These are phyloP conservation scores for Archivesica marissinica DNA, from an alignment of 1,140 invertebrate species.

Conservation along the genomic window DNA sequence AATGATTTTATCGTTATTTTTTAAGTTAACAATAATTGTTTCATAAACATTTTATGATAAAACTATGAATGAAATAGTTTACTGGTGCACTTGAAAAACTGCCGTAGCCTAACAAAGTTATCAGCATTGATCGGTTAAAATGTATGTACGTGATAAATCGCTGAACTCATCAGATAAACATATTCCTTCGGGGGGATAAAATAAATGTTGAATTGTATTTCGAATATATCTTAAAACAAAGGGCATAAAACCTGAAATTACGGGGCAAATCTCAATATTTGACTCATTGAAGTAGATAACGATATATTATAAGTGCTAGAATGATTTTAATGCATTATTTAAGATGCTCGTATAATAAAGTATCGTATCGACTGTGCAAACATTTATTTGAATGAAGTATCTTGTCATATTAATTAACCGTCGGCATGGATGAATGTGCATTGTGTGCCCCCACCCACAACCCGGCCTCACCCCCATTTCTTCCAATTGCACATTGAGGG, in stretches of 20 bases:
- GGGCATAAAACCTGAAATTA: neutral
- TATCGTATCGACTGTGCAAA: too few relatives aligned
- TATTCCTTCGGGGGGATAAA: neutral
- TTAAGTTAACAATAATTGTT: neutral
- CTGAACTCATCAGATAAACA: neutral
- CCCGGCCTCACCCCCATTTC: too few relatives aligned
- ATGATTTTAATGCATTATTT: too few relatives aligned
- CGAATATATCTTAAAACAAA: neutral
- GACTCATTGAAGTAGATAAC: too few relatives aligned
- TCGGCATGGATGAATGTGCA: too few relatives aligned
- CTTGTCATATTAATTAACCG: too few relatives aligned
- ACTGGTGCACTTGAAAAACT: neutral
- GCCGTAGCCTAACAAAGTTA: neutral
- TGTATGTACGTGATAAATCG: slow-evolving; percentile 6
- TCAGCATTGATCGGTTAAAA: slow-evolving; percentile 13
- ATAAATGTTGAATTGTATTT: neutral
- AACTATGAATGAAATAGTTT: slow-evolving; percentile 33
- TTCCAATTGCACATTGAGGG: too few relatives aligned
- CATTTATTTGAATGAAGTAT: too few relatives aligned
- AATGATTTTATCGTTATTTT: neutral
- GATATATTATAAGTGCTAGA: too few relatives aligned
- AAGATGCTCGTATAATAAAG: too few relatives aligned
- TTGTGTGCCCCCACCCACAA: too few relatives aligned
- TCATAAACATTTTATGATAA: slow-evolving; percentile 7
- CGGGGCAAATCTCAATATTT: too few relatives aligned